Conservation (phyloP, 2,888 invertebrate species). For the Chelonus formosanus region DNA sequence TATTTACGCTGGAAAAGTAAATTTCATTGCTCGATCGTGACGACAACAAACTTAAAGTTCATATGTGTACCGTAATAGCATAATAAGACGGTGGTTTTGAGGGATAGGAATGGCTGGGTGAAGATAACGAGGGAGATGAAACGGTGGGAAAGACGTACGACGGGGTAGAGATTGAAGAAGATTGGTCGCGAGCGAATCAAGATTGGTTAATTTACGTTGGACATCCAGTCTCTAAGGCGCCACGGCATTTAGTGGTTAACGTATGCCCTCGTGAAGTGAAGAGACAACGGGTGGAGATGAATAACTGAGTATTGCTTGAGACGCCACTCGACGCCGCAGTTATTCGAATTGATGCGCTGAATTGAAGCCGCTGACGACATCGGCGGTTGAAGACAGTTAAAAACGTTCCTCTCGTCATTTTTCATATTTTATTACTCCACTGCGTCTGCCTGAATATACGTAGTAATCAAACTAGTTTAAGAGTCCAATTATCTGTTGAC, state of each 20-base stretch:
- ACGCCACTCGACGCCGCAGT: conserved; percentile 52
- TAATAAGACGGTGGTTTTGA: neutral
- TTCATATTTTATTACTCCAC: neutral
- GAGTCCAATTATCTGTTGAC: no score
- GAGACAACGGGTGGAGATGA: conserved; percentile 28
- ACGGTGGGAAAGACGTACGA: conserved; percentile 4
- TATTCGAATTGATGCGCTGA: conserved; percentile 60
- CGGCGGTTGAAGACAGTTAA: conserved; percentile 29
- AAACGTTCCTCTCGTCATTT: conserved; percentile 17
- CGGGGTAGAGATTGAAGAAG: conserved; percentile 8
- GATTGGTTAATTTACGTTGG: conserved; percentile 35
- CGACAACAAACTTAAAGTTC: neutral
- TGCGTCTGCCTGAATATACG: no score
- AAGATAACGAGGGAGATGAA: conserved; percentile 14
- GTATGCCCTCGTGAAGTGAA: conserved; percentile 26
- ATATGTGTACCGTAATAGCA: neutral
- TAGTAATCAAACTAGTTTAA: no score
- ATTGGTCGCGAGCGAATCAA: conserved; percentile 25
- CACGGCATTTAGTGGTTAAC: conserved; percentile 57
- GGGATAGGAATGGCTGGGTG: no score
- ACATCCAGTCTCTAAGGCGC: conserved; percentile 59
- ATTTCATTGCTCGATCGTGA: no score
- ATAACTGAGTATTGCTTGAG: conserved; percentile 37
- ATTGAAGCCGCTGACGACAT: conserved; percentile 57
- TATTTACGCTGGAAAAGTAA: no score